Conservation (phyloP, 2,113 vertebrate genomes). For the Grus americana region DNA sequence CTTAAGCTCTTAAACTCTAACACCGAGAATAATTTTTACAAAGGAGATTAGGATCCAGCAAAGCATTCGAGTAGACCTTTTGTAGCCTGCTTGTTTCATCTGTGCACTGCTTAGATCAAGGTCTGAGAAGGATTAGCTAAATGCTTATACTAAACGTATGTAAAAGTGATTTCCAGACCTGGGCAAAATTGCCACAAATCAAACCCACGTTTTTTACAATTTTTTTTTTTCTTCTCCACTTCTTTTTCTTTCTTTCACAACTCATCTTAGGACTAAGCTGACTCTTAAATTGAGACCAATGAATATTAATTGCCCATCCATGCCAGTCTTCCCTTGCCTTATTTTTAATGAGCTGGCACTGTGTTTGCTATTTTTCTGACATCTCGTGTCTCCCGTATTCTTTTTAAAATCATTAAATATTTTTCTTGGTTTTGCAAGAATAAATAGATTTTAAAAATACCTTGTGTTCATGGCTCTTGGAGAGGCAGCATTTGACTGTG, state of each 20-base stretch:
- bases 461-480: not conserved
- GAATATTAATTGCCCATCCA: not conserved
- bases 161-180: not conserved
- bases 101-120: not conserved
- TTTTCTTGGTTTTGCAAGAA: not conserved
- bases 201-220: not conserved
- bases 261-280: not conserved
- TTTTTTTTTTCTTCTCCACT: not conserved
- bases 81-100: not conserved
- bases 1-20: not conserved
- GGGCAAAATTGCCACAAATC: not conserved
- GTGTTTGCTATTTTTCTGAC: not conserved
- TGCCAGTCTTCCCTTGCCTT: not conserved
- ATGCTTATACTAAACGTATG: not conserved
- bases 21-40: not conserved
- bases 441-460: not conserved
- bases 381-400: accelerated
- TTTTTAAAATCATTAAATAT: not conserved
- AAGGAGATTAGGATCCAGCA: not conserved
- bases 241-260: not conserved
- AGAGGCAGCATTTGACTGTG: not conserved
- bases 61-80: not conserved
- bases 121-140: not conserved
- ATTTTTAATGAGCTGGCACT: not conserved
- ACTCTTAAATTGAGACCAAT: not conserved